A percentile compares a stretch with the other conserved stretches of the same genome.
Conservation (phyloP, 1,140 invertebrate genomes). For the Caenorhabditis inopinata region DNA sequence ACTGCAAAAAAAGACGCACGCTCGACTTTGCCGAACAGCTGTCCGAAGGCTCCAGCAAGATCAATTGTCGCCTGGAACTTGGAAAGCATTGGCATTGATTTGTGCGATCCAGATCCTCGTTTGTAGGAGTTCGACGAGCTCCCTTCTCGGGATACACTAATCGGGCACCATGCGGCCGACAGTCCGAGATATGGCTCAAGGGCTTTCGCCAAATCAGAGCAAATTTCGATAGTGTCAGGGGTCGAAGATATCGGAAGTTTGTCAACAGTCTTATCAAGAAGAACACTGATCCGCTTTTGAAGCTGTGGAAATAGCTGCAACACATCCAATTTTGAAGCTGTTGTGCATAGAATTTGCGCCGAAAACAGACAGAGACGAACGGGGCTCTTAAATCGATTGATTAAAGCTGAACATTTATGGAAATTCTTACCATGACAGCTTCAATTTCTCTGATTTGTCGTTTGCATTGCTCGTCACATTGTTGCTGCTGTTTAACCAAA, state of each 20-base stretch:
- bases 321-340: conserved; percentile 63
- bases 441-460: conserved; percentile 46
- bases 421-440: conserved; percentile 30
- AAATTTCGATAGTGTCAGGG: conserved; percentile 23
- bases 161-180: conserved; percentile 44
- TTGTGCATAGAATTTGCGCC: conserved; percentile 63
- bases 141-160: conserved; percentile 13
- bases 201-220: conserved; percentile 37
- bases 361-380: conserved; percentile 48
- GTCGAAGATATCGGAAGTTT: conserved; percentile 37
- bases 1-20: background rate
- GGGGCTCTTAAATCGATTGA: conserved; percentile 23
- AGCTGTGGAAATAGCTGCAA: conserved; percentile 41
- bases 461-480: conserved; percentile 46
- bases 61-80: conserved; percentile 51
- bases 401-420: no score
- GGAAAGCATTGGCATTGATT: conserved; percentile 23
- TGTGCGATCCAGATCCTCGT: conserved; percentile 11
- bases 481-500: conserved; percentile 47
- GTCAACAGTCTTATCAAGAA: conserved; percentile 31
- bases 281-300: conserved; percentile 43
- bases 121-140: conserved; percentile 32
- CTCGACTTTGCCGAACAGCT: conserved; percentile 56
- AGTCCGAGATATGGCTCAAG: conserved; percentile 41
- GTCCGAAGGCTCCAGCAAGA: conserved; percentile 52